Evolutionary conservation across 2,113 vertebrate species (phyloP).

Genomic region (Oostethus manadensis): DNA sequence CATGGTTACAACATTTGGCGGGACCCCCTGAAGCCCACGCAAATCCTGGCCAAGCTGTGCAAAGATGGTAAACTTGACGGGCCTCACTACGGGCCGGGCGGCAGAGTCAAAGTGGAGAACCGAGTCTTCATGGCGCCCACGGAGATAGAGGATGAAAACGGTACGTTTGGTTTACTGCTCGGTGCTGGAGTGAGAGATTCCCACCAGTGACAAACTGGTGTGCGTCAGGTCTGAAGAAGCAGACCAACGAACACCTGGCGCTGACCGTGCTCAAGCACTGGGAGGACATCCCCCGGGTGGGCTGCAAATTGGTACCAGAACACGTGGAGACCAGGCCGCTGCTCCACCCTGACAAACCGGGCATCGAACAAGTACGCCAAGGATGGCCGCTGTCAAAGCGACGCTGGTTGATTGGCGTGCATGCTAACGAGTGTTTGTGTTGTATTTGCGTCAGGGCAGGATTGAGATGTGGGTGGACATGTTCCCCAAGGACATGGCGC

Average conservation of each 20-base stretch:
- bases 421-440: background rate
- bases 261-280: conserved; percentile 85
- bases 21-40: conserved; percentile 91
- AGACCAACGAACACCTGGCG: conserved; percentile 89
- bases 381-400: too few relatives aligned
- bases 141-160: conserved; percentile 94
- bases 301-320: conserved; percentile 86
- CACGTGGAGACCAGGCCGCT: conserved; percentile 91
- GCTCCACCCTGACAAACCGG: conserved; percentile 90
- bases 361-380: conserved; percentile 86
- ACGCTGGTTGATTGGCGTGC: background rate
- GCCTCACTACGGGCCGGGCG: conserved; percentile 87
- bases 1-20: conserved; percentile 95
- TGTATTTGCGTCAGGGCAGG: conserved; percentile 75
- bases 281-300: conserved; percentile 83
- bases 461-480: conserved; percentile 99
- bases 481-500: conserved; percentile 93
- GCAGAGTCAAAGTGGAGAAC: conserved; percentile 91
- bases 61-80: conserved; percentile 91
- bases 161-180: too few relatives aligned
- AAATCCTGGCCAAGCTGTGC: conserved; percentile 89
- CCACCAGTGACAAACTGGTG: too few relatives aligned
- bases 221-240: conserved; percentile 84
- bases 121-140: conserved; percentile 85
- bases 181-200: too few relatives aligned